phyloP scores from a whole-genome alignment of 2,888 invertebrate species.

The Drosophila niveifrons region DNA sequence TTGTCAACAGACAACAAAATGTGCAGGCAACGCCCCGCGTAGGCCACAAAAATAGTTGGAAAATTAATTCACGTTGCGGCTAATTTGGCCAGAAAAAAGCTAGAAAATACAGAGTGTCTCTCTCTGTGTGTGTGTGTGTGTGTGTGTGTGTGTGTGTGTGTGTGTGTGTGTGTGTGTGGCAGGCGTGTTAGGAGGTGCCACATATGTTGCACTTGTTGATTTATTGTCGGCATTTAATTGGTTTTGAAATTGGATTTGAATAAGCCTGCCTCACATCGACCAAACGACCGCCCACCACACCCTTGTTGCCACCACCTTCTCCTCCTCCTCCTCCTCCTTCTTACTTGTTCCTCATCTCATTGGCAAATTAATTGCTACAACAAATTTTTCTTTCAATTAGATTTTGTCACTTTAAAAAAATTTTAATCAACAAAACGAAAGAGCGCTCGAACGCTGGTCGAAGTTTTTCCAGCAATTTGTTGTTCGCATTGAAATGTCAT shows the following conservation, averaged over 20 bases:
- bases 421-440: conserved; percentile 25
- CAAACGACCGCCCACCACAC: conserved; percentile 8
- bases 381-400: conserved; percentile 75
- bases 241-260: conserved; percentile 79
- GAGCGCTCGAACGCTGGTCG: neutral
- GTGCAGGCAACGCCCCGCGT: conserved; percentile 61
- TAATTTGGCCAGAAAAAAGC: conserved; percentile 70
- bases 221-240: conserved; percentile 80
- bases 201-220: conserved; percentile 78
- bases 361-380: conserved; percentile 66
- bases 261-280: conserved; percentile 22
- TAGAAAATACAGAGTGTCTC: conserved; percentile 16
- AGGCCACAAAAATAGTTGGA: conserved; percentile 55
- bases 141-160: conserved; percentile 37
- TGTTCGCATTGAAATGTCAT: conserved; percentile 82
- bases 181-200: conserved; percentile 67
- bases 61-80: conserved; percentile 70
- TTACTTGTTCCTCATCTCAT: neutral
- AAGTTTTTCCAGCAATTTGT: conserved; percentile 45
- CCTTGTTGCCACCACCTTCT: neutral
- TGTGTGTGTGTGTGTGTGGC: conserved; percentile 39
- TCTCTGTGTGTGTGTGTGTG: conserved; percentile 23
- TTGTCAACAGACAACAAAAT: conserved; percentile 64
- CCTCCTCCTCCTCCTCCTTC: neutral
- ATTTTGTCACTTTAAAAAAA: conserved; percentile 63